Conservation (phyloP, 2,888 invertebrate species). For the Phengaris arion region DNA sequence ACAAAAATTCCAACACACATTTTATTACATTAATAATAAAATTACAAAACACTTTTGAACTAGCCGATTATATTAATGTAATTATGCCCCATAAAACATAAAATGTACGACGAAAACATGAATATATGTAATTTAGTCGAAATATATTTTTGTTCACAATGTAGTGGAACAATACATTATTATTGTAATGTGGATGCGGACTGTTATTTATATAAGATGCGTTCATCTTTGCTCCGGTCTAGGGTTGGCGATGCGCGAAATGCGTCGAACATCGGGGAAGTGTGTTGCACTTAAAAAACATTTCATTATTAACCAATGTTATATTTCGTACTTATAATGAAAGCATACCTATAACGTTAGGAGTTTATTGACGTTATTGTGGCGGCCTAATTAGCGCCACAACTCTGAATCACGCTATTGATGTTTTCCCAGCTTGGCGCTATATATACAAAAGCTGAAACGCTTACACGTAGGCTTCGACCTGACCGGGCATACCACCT, state of each 20-base stretch:
- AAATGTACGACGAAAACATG: conserved; percentile 27
- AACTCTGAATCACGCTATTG: too few species aligned
- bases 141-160: conserved; percentile 41
- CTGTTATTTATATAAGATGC: conserved; percentile 45
- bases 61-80: conserved; percentile 26
- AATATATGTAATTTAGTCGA: conserved; percentile 30
- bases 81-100: conserved; percentile 30
- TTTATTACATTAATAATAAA: conserved; percentile 9
- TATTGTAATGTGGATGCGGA: conserved; percentile 48
- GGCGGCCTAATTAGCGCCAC: too few species aligned
- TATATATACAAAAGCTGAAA: too few species aligned
- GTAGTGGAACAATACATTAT: conserved; percentile 57
- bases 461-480: too few species aligned
- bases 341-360: too few species aligned
- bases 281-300: not conserved
- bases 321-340: too few species aligned
- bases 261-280: not conserved
- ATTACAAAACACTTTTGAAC: conserved; percentile 14
- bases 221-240: conserved; percentile 35
- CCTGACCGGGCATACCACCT: too few species aligned
- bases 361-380: too few species aligned
- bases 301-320: too few species aligned
- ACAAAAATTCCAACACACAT: conserved; percentile 9
- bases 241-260: conserved; percentile 33
- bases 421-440: too few species aligned